Base-by-base conservation (phyloP, 30 jellyfish, hydroid and myxozoan species). In the Clytia hemisphaerica region DNA sequence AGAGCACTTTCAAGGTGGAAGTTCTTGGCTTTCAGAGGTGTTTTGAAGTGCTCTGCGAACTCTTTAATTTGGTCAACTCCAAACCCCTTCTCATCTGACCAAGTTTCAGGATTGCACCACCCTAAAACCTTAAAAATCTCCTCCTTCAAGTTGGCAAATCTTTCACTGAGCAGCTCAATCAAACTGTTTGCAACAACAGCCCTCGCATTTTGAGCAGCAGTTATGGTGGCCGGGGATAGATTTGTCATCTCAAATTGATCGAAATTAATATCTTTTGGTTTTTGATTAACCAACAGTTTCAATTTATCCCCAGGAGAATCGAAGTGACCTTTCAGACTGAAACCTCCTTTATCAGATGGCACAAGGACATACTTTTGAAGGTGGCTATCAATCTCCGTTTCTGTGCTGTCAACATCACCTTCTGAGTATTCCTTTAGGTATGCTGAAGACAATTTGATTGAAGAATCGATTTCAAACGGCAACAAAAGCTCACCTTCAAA, bases 401-500 rank as follows among this genome's bases (percentile, higher is more conserved):
- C n/a, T n/a, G n/a, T n/a, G n/a, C n/a, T 22, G 63, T 25, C 62
- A 10, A 15, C 73, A 6, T 59, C 73, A 59, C 59, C 77, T 14
- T 0, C 37, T 15, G 36, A 84, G 25, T 53, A 22, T 27, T 54
- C 94, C 16, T 74, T 28, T 54, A 83, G 59, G 62, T 62, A 80
- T 2, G n/a, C 66, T 7, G 64, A 24, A 15, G 92, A 54, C 58
- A 72, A 33, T 28, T 72, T 48, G 30, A 73, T 53, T 15, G 75
- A 7, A 7, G 66, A 27, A 7, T 51, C 42, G 50, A 70, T 44
- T 45, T 70, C 65, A 50, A 29, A 50, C 21, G 73, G 72, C 58
- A 70, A 15, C 38, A 70, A 9, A 12, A 36, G 44, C 25, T 2
- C 78, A 15, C 73, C 82, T 51, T 70, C 82, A 70, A 70, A 70